Evolutionary conservation across 92 coral and sea anemone genomes (phyloP).

Genomic region (Parazoanthus swiftii): DNA sequence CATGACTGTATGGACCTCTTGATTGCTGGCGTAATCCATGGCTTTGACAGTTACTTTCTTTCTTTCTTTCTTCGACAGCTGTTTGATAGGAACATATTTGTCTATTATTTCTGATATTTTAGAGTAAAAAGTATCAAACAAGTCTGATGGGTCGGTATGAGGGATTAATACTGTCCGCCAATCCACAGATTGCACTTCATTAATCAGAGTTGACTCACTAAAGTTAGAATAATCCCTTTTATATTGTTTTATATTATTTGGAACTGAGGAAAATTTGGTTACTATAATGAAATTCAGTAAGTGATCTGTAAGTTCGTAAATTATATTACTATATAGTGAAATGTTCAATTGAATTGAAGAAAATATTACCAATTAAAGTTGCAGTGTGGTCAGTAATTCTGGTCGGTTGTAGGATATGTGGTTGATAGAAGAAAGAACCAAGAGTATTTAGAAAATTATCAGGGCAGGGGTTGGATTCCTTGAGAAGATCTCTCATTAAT

Average conservation of each 20-base stretch:
- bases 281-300: slow-evolving; percentile 59
- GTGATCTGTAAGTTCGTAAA: background rate
- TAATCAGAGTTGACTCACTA: slow-evolving; percentile 45
- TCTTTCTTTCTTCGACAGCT: slow-evolving; percentile 55
- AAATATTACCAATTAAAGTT: slow-evolving; percentile 29
- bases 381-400: too few relatives aligned
- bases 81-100: slow-evolving; percentile 52
- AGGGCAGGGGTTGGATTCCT: slow-evolving; percentile 11
- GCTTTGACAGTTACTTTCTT: slow-evolving; percentile 47
- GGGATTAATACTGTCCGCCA: slow-evolving; percentile 42
- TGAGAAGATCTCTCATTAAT: slow-evolving; percentile 43
- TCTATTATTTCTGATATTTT: slow-evolving; percentile 48
- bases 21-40: slow-evolving; percentile 55
- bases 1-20: slow-evolving; percentile 40
- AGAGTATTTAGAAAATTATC: background rate
- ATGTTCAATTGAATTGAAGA: background rate
- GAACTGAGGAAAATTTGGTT: slow-evolving; percentile 54
- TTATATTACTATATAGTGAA: background rate
- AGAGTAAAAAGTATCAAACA: slow-evolving; percentile 47
- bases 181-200: slow-evolving; percentile 52
- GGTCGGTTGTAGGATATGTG: too few relatives aligned
- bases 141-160: slow-evolving; percentile 39
- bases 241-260: slow-evolving; percentile 51
- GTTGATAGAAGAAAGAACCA: too few relatives aligned
- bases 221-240: slow-evolving; percentile 57